Percentiles rank a stretch among this genome's conserved stretches.
These are phyloP conservation scores for Procavia capensis DNA, from an alignment of 2,113 vertebrate genomes.

Conservation along the genomic window DNA sequence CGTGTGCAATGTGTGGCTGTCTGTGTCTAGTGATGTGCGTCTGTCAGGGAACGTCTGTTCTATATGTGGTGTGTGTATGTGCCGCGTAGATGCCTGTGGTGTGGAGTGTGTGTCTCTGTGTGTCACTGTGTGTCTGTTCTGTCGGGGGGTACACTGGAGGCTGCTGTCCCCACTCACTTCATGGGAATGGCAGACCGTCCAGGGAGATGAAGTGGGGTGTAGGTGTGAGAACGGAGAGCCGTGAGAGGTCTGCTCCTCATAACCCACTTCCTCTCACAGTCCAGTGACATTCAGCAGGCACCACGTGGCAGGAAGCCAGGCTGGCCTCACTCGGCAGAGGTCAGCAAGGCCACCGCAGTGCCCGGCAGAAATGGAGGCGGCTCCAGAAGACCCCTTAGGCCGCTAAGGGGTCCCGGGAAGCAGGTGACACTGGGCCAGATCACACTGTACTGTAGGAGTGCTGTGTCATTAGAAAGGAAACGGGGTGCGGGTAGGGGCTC, in stretches of 20 bases:
- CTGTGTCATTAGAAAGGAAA: background rate
- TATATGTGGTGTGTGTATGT: background rate
- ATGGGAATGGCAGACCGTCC: too few relatives aligned
- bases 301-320: background rate
- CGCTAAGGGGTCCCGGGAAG: background rate
- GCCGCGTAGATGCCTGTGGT: background rate
- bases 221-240: background rate
- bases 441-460: rapidly evolving
- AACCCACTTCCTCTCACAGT: background rate
- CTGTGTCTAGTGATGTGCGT: too few relatives aligned
- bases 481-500: rapidly evolving
- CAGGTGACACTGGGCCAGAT: rapidly evolving
- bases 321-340: background rate
- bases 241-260: rapidly evolving
- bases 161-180: too few relatives aligned
- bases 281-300: rapidly evolving
- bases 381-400: background rate
- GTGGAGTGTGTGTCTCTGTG: too few relatives aligned
- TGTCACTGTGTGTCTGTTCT: too few relatives aligned
- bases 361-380: background rate
- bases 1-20: background rate
- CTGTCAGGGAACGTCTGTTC: too few relatives aligned
- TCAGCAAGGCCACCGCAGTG: background rate
- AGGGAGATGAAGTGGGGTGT: too few relatives aligned
- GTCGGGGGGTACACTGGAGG: too few relatives aligned